Evolutionary conservation across 2,113 vertebrate genomes (phyloP).

Genomic region (Verasper variegatus): DNA sequence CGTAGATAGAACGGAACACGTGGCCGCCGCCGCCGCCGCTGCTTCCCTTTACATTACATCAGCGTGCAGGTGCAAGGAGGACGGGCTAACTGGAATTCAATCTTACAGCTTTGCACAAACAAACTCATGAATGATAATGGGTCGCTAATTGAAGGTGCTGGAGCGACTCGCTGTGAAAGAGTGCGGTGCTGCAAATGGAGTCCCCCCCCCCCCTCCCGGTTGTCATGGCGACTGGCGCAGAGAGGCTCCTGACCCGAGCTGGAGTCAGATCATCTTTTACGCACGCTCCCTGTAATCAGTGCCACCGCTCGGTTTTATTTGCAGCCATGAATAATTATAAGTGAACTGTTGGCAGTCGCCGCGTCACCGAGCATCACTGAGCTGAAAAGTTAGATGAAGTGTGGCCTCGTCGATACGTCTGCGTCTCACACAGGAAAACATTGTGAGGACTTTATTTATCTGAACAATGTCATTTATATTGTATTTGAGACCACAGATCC

Average conservation of each 20-base stretch:
- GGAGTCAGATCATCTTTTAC: conserved; percentile 58
- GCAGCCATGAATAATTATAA: conserved; percentile 65
- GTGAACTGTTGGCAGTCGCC: conserved; percentile 23
- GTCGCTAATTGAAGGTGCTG: conserved; percentile 75
- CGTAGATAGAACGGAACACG: not conserved
- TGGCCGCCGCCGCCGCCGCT: not conserved
- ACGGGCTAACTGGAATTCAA: conserved; percentile 63
- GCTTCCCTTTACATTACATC: conserved; percentile 41
- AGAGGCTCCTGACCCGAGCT: conserved; percentile 63
- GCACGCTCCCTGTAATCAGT: conserved; percentile 24
- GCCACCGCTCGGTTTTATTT: conserved; percentile 49
- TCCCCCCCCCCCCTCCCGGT: conserved; percentile 45
- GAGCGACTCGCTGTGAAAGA: conserved; percentile 55
- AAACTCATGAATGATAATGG: conserved; percentile 79
- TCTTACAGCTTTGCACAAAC: conserved; percentile 71
- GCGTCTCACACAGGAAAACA: not conserved
- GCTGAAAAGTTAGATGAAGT: conserved; percentile 27
- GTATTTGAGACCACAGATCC: no score
- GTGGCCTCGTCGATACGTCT: not conserved
- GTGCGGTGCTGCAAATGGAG: conserved; percentile 67
- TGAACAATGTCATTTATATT: no score
- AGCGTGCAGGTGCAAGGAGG: conserved; percentile 27
- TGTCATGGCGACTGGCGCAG: conserved; percentile 59
- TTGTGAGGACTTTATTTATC: no score
- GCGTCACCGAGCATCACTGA: not conserved